phyloP scores from a whole-genome alignment of 2,888 invertebrate species.

The Allygus modestus region DNA sequence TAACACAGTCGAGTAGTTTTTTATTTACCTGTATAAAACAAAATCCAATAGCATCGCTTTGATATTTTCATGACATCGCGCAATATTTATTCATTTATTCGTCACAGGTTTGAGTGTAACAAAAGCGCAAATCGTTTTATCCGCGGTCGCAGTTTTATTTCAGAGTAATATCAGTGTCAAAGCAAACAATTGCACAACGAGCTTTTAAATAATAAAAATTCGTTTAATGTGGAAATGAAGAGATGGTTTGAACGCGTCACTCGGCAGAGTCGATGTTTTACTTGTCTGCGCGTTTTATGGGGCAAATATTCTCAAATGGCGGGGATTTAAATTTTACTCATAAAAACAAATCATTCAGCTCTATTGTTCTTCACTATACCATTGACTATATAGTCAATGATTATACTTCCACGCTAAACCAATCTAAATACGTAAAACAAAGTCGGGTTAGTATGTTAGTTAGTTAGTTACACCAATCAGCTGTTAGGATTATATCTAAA shows the following conservation, averaged over 20 bases:
- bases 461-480: no score
- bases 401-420: no score
- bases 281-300: constrained; percentile 15
- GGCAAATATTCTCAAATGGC: background rate
- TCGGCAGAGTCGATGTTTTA: constrained; percentile 12
- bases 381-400: no score
- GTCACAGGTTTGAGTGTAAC: constrained; percentile 12
- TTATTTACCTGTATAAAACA: background rate
- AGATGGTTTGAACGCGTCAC: background rate
- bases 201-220: background rate
- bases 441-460: no score
- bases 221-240: constrained; percentile 38
- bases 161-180: constrained; percentile 21
- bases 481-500: no score
- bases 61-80: background rate
- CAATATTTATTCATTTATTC: constrained; percentile 43
- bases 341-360: background rate
- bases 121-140: constrained; percentile 41
- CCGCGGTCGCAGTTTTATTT: constrained; percentile 13
- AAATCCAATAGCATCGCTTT: background rate
- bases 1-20: background rate
- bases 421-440: no score
- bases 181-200: constrained; percentile 1
- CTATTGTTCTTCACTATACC: background rate
- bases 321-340: background rate